These are phyloP conservation scores for Muntiacus muntjak DNA, from an alignment of 2,113 vertebrate species.

Conservation along the genomic window DNA sequence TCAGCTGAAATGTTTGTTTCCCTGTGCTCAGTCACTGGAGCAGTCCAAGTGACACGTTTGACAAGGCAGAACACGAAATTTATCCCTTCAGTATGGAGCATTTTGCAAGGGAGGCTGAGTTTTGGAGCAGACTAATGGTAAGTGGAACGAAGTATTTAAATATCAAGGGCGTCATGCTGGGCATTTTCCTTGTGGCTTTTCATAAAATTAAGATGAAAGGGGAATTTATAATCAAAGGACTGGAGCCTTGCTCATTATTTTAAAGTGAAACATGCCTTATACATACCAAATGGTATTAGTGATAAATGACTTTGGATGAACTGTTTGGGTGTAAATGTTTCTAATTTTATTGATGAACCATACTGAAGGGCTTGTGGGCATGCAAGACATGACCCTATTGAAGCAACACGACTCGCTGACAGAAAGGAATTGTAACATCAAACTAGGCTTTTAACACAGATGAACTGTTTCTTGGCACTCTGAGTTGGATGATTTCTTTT, in stretches of 20 bases:
- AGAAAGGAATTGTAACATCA: not conserved
- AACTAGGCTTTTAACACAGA: constrained; percentile 6
- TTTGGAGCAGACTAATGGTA: constrained; percentile 81
- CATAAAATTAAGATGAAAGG: constrained; percentile 73
- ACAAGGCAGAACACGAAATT: constrained; percentile 67
- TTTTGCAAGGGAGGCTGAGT: constrained; percentile 76
- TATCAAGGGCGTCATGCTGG: constrained; percentile 53
- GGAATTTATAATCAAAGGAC: constrained; percentile 67
- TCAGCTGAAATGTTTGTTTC: constrained; percentile 68
- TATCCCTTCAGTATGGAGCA: constrained; percentile 74
- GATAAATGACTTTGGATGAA: constrained; percentile 56
- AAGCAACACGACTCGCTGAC: not conserved
- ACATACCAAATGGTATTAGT: constrained; percentile 45
- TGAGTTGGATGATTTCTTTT: constrained; percentile 17
- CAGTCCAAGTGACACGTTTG: constrained; percentile 59
- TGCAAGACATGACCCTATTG: constrained; percentile 1
- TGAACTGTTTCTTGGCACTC: not conserved
- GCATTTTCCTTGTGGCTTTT: constrained; percentile 73
- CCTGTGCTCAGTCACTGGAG: constrained; percentile 69
- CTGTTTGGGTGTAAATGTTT: constrained; percentile 51
- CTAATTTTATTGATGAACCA: constrained; percentile 40
- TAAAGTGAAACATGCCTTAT: constrained; percentile 61
- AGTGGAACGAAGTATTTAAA: constrained; percentile 76
- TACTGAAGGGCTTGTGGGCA: constrained; percentile 46
- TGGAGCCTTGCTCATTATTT: constrained; percentile 66